phyloP scores from a whole-genome alignment of 2,888 invertebrate genomes.

The Apamea anceps region DNA sequence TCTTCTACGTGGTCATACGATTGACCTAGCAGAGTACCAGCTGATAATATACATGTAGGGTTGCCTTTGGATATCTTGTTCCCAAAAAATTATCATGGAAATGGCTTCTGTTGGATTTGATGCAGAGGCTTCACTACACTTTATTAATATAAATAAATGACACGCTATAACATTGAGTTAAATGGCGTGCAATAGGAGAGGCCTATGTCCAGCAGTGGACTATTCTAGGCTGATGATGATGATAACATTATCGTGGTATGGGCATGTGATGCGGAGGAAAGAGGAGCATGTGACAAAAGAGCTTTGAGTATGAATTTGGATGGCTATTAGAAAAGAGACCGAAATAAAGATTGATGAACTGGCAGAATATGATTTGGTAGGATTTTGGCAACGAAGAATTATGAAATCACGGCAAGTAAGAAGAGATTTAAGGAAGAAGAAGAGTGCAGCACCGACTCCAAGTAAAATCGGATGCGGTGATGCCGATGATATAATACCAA shows the following conservation, averaged over 20 bases:
- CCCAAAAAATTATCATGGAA: not conserved
- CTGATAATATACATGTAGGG: constrained; percentile 62
- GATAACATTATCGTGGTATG: not conserved
- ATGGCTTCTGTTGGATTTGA: not conserved
- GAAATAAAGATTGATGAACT: not conserved
- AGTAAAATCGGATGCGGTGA: not conserved
- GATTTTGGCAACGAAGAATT: not conserved
- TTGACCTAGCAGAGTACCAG: constrained; percentile 64
- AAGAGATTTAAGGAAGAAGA: too few species aligned
- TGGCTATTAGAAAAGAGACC: not conserved
- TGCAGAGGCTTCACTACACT: not conserved
- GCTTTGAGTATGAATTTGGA: not conserved
- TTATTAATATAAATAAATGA: not conserved
- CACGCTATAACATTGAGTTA: not conserved
- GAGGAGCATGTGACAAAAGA: not conserved
- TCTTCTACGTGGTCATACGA: constrained; percentile 64
- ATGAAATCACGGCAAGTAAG: not conserved
- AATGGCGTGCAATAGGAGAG: not conserved
- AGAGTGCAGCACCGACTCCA: not conserved
- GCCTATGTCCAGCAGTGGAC: not conserved
- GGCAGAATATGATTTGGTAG: not conserved
- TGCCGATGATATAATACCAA: not conserved
- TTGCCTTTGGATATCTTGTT: constrained; percentile 20
- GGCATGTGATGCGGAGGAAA: not conserved
- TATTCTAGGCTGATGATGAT: not conserved